Evolutionary conservation across 2,797 vertebrate species (phyloP).

Genomic region (Holocentrus rufus): DNA sequence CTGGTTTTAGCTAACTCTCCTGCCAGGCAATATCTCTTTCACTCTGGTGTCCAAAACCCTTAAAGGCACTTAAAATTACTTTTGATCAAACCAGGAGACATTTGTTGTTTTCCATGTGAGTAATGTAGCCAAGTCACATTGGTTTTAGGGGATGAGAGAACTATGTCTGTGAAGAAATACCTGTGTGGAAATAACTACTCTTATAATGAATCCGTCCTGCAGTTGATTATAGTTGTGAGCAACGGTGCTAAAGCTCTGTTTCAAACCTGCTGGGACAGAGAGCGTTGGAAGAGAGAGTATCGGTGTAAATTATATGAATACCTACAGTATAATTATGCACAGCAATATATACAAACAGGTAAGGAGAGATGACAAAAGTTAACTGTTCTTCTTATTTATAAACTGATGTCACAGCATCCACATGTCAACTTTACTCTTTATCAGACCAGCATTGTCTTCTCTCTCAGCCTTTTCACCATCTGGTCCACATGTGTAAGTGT

Average conservation of each 20-base stretch:
- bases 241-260: no score
- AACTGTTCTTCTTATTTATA: neutral
- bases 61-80: no score
- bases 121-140: neutral
- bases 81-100: no score
- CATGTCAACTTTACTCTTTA: conserved; percentile 28
- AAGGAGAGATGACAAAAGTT: no score
- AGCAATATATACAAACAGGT: no score
- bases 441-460: conserved; percentile 26
- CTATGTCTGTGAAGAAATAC: no score
- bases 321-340: neutral
- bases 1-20: conserved; percentile 5
- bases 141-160: no score
- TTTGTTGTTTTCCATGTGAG: no score
- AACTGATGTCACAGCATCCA: conserved; percentile 14
- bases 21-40: conserved; percentile 21
- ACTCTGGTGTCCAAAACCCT: conserved; percentile 24
- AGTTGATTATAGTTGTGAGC: conserved; percentile 1
- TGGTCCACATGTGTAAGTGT: conserved; percentile 62
- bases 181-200: neutral
- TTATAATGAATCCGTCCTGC: neutral
- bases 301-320: neutral
- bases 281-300: no score
- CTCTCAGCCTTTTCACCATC: conserved; percentile 49
- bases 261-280: no score